phyloP scores from a whole-genome alignment of 1,140 invertebrate genomes.

The Drosophila sproati region DNA sequence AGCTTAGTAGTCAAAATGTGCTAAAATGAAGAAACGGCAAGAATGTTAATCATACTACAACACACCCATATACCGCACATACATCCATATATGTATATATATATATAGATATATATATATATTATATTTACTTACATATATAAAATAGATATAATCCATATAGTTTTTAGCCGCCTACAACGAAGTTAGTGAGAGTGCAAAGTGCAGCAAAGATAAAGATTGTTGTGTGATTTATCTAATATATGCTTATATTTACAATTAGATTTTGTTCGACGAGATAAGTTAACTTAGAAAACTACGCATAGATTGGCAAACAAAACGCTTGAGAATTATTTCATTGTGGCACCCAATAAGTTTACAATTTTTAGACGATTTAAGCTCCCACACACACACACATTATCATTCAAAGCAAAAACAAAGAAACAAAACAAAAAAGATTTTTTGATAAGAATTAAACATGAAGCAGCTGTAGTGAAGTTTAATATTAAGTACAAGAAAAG shows the following conservation, averaged over 20 bases:
- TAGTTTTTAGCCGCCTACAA: conserved; percentile 72
- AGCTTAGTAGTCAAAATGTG: conserved; percentile 73
- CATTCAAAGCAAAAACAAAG: conserved; percentile 44
- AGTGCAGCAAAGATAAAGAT: conserved; percentile 47
- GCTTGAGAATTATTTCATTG: conserved; percentile 69
- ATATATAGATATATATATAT: conserved; percentile 25
- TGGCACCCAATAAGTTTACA: conserved; percentile 60
- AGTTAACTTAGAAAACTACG: conserved; percentile 47
- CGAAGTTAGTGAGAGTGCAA: conserved; percentile 62
- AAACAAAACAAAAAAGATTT: conserved; percentile 43
- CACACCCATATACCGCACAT: conserved; percentile 26
- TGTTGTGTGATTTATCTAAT: conserved; percentile 75
- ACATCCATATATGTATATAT: conserved; percentile 36
- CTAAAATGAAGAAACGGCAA: conserved; percentile 56
- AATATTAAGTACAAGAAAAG: conserved; percentile 35
- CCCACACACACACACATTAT: conserved; percentile 16
- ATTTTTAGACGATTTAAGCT: conserved; percentile 54
- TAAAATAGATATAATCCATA: conserved; percentile 39
- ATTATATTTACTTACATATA: conserved; percentile 51
- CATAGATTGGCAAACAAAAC: conserved; percentile 65
- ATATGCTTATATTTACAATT: conserved; percentile 74
- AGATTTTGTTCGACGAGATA: conserved; percentile 49
- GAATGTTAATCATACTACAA: conserved; percentile 60
- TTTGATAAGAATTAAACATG: conserved; percentile 70
- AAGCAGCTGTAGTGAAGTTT: conserved; percentile 7